Evolutionary conservation across 2,888 invertebrate genomes (phyloP).

Genomic region (Ptilodon capucinus): DNA sequence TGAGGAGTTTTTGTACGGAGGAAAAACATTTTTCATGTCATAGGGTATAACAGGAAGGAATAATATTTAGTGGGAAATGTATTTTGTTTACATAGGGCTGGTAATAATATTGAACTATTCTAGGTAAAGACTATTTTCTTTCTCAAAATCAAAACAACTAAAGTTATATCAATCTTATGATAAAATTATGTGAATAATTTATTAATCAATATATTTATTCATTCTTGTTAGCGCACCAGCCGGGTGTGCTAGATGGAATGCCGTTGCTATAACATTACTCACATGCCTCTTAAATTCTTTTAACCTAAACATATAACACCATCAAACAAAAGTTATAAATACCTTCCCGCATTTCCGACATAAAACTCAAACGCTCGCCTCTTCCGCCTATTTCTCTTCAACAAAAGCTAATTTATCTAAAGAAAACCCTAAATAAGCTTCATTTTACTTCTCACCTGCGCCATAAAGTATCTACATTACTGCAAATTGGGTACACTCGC

Average conservation of each 20-base stretch:
- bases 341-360: background rate
- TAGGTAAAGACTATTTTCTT: no score
- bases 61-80: background rate
- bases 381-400: slow-evolving; percentile 11
- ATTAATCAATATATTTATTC: no score
- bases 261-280: no score
- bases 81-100: background rate
- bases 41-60: background rate
- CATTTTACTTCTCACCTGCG: slow-evolving; percentile 40
- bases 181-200: no score
- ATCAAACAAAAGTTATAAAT: background rate
- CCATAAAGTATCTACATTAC: slow-evolving; percentile 56
- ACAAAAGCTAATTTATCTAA: slow-evolving; percentile 34
- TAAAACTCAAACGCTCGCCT: slow-evolving; percentile 5
- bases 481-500: slow-evolving; percentile 57
- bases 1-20: background rate
- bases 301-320: no score
- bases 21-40: background rate
- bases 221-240: no score
- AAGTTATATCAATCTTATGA: no score
- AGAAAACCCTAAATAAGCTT: slow-evolving; percentile 34
- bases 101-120: background rate
- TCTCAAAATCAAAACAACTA: no score
- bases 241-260: no score
- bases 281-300: no score